Conservation (phyloP, 2,113 vertebrate species). For the Thomomys bottae region DNA sequence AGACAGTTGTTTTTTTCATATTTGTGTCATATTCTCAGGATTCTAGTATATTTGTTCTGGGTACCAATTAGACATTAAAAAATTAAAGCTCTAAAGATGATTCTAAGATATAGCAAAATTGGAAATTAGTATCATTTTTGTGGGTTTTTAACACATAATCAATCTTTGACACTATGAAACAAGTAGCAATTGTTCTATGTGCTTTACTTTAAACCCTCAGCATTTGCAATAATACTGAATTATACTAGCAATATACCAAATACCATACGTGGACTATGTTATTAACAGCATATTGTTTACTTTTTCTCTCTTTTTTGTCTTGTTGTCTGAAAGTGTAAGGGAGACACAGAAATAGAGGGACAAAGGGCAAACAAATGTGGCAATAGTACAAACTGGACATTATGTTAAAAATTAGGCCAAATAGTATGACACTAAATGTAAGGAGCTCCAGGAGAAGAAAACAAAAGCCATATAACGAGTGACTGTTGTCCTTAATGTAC, state of each 20-base stretch:
- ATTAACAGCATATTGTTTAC: neutral
- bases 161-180: constrained; percentile 3
- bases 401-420: no score
- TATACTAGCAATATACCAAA: neutral
- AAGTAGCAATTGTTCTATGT: neutral
- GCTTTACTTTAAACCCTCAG: neutral
- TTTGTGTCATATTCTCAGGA: neutral
- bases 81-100: neutral
- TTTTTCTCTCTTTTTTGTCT: no score
- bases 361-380: no score
- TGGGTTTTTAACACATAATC: neutral
- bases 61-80: neutral
- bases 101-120: neutral
- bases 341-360: no score
- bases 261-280: neutral
- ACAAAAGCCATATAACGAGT: no score
- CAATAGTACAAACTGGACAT: no score
- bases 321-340: no score
- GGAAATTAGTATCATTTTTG: neutral
- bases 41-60: neutral
- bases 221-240: constrained; percentile 46
- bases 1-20: neutral
- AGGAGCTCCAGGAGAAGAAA: no score
- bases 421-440: no score
- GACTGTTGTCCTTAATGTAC: no score